These are phyloP conservation scores for Tretioscincus oriximinensis DNA, from an alignment of 2,113 vertebrate species.

Conservation along the genomic window DNA sequence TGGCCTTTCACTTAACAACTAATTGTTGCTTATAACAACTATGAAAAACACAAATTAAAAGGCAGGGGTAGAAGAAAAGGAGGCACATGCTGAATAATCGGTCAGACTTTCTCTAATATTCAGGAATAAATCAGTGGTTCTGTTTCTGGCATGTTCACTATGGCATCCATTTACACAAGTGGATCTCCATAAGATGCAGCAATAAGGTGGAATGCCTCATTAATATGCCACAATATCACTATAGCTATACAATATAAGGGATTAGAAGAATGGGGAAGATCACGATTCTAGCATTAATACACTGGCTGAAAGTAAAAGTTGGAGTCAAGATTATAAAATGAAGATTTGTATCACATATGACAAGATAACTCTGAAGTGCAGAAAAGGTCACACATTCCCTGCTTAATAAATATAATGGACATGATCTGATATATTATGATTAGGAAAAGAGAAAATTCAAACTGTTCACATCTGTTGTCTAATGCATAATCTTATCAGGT, in stretches of 20 bases:
- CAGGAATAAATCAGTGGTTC: no score
- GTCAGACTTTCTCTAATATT: no score
- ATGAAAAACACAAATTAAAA: no score
- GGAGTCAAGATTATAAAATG: constrained; percentile 27
- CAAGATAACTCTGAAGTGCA: constrained; percentile 35
- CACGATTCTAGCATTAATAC: neutral
- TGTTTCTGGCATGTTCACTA: no score
- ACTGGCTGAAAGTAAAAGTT: constrained; percentile 26
- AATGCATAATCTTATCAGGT: neutral
- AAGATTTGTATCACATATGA: constrained; percentile 26
- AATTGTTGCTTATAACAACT: no score
- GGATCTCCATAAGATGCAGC: no score
- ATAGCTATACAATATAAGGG: neutral
- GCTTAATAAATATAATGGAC: constrained; percentile 1
- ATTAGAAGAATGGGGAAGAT: neutral
- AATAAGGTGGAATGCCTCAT: no score
- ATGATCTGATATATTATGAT: constrained; percentile 29
- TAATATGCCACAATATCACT: no score
- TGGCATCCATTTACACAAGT: no score
- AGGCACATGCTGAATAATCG: no score
- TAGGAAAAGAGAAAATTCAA: neutral
- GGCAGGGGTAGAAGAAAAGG: no score
- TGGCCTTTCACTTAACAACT: no score
- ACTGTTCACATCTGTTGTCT: neutral
- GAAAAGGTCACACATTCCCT: constrained; percentile 35